Evolutionary conservation across 2,113 vertebrate species (phyloP), one percentile per base, ranked within the genome.

Genomic region (Malaclemys terrapin): DNA sequence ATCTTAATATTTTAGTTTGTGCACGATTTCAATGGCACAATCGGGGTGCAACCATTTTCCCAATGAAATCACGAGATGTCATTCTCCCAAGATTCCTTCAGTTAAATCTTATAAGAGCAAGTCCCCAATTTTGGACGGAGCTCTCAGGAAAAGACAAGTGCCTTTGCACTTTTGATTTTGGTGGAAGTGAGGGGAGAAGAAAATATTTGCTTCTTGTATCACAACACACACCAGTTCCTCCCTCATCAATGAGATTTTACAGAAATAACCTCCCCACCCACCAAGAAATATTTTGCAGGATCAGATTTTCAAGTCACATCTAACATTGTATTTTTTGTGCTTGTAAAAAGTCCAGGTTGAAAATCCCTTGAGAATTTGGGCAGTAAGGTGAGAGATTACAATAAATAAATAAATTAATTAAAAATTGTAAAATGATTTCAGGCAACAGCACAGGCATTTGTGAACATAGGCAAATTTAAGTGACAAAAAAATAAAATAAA

Each of bases 21-120:
- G 90, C 94, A 90, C 90, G 94, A 95, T 88, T 93, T 89, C 1
- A 1, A 83, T 95, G 0, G 2, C 62, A 24, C 5, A 10, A 89
- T 53, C 92, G 75, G 89, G 89, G 89, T 84, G 92, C 62, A 72
- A 91, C 85, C 89, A 96, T 79, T 57, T 94, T 94, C 84, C 84
- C 90, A 88, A 87, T 91, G 82, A 96, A 93, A 93, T 86, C 56
- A 95, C 84, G 93, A 96, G 94, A 96, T 91, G 87, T 38, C 0
- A 72, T 85, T 72, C 56, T 93, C 52, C 31, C 56, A 93, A 69
- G 86, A 95, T 81, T 95, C 82, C 87, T 85, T 95, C 89, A 88
- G 83, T 19, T 56, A 82, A 86, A 92, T 94, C 96, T 93, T 91
- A 83, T 83, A 84, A 92, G 57, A 95, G 35, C 69, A 75, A 75